These are phyloP conservation scores for Eciton burchellii DNA, from an alignment of 1,140 invertebrate genomes.

Conservation along the genomic window DNA sequence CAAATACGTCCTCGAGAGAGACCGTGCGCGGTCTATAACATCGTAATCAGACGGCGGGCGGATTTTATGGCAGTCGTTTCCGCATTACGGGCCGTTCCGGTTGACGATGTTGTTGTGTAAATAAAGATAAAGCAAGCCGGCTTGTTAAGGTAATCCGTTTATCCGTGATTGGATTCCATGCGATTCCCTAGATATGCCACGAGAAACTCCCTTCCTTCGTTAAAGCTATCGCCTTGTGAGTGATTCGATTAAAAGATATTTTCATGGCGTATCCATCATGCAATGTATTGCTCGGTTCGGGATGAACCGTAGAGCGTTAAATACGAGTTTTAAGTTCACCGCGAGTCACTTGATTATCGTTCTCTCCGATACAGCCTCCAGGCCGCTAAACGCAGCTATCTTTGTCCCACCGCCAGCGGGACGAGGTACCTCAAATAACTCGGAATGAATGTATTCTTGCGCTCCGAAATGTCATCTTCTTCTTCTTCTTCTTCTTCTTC, in stretches of 20 bases:
- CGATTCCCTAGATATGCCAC: constrained; percentile 76
- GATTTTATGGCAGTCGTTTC: constrained; percentile 14
- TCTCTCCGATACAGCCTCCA: neutral
- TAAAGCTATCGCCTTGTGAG: constrained; percentile 3
- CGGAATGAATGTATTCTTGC: too few relatives aligned
- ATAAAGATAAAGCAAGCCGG: constrained; percentile 71
- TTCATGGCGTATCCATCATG: constrained; percentile 40
- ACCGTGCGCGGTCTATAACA: neutral
- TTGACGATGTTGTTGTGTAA: constrained; percentile 68
- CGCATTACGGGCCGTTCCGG: neutral
- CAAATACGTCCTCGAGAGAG: neutral
- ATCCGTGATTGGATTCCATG: constrained; percentile 77
- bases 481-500: too few relatives aligned
- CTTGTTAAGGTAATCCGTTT: constrained; percentile 76
- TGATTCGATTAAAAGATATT: constrained; percentile 60
- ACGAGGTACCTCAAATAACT: too few relatives aligned
- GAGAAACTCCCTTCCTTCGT: constrained; percentile 32
- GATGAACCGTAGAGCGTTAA: neutral
- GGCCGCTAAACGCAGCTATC: neutral
- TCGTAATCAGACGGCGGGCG: neutral
- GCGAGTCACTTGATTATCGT: neutral
- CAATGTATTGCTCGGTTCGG: neutral
- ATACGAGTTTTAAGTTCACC: neutral
- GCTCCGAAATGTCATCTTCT: too few relatives aligned
- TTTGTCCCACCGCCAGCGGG: neutral